These are phyloP conservation scores for Agriopis marginaria DNA, from an alignment of 2,888 invertebrate genomes.

Conservation along the genomic window DNA sequence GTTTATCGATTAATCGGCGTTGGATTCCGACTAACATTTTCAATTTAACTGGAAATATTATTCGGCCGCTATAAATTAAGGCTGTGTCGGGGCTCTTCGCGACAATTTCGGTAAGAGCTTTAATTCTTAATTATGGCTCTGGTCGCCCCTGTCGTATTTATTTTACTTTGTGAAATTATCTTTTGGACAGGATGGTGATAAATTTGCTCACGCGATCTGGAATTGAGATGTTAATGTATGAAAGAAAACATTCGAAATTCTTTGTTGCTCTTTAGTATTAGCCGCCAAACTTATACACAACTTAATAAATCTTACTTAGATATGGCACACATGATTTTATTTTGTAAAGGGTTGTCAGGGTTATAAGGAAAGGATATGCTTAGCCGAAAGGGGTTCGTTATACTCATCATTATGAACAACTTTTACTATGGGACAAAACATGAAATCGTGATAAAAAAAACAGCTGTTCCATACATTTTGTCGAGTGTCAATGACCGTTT, in stretches of 20 bases:
- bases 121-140: slow-evolving; percentile 81
- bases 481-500: too few relatives aligned
- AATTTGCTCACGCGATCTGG: slow-evolving; percentile 71
- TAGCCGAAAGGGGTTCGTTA: too few relatives aligned
- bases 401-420: too few relatives aligned
- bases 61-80: slow-evolving; percentile 72
- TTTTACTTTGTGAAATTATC: slow-evolving; percentile 75
- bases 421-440: too few relatives aligned
- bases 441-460: too few relatives aligned
- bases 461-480: too few relatives aligned
- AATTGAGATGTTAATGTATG: slow-evolving; percentile 69
- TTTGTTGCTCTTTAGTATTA: slow-evolving; percentile 38
- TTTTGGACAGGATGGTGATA: slow-evolving; percentile 59
- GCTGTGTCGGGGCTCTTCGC: slow-evolving; percentile 59
- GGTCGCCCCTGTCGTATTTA: slow-evolving; percentile 70
- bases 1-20: slow-evolving; percentile 65
- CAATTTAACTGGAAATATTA: slow-evolving; percentile 73
- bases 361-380: too few relatives aligned
- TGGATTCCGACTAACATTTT: slow-evolving; percentile 69
- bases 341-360: not conserved
- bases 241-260: slow-evolving; percentile 41
- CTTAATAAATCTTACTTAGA: slow-evolving; percentile 2
- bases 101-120: slow-evolving; percentile 76
- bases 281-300: slow-evolving; percentile 32
- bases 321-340: not conserved